Evolutionary conservation across 2,797 vertebrate species (phyloP).

Genomic region (Catostomus latipinnis): DNA sequence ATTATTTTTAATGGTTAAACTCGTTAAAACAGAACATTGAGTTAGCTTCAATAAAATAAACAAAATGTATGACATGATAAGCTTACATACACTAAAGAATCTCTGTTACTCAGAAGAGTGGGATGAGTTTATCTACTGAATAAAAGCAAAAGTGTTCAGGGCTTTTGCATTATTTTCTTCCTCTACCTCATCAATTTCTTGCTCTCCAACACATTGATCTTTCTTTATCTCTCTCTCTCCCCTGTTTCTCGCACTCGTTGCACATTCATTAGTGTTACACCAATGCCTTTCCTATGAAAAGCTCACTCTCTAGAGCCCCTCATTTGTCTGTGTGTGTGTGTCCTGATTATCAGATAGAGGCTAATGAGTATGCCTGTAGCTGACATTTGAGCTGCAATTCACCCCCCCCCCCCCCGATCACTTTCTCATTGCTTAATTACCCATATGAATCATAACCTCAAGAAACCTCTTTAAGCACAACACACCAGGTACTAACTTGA

Average conservation of each 20-base stretch:
- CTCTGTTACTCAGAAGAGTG: background rate
- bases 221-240: conserved; percentile 10
- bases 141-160: conserved; percentile 3
- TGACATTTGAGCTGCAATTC: conserved; percentile 38
- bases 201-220: conserved; percentile 21
- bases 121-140: conserved; percentile 16
- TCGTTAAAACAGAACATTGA: background rate
- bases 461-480: background rate
- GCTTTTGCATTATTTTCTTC: conserved; percentile 21
- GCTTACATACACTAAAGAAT: background rate
- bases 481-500: background rate
- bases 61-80: background rate
- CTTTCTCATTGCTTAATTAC: conserved; percentile 24
- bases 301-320: conserved; percentile 28
- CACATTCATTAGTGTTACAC: conserved; percentile 38
- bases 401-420: background rate
- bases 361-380: conserved; percentile 51
- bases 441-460: conserved; percentile 19
- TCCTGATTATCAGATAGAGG: conserved; percentile 46
- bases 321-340: conserved; percentile 2
- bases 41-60: background rate
- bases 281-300: conserved; percentile 22
- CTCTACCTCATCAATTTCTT: conserved; percentile 10
- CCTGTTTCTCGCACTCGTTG: conserved; percentile 3
- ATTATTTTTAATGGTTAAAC: background rate